Conservation (phyloP, 1,140 invertebrate species). For the Rhagoletis zephyria region DNA sequence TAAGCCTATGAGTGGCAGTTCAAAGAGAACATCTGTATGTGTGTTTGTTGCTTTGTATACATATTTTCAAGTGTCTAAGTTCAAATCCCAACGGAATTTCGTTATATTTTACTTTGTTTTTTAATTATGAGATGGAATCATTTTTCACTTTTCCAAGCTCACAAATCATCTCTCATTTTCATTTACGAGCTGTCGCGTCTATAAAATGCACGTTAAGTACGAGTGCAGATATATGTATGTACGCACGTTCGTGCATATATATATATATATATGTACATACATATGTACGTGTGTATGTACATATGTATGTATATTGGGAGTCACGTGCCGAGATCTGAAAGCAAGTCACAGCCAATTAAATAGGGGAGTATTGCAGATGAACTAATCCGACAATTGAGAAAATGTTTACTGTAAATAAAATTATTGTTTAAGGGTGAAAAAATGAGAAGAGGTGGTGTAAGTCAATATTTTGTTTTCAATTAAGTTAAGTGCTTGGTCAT, state of each 20-base stretch:
- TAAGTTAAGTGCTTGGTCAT: conserved; percentile 50
- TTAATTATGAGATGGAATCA: conserved; percentile 52
- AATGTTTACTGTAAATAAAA: conserved; percentile 50
- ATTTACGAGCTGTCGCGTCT: conserved; percentile 29
- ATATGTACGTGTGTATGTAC: neutral
- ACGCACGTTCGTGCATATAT: neutral
- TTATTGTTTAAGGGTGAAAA: conserved; percentile 41
- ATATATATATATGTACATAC: too few relatives aligned
- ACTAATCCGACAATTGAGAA: conserved; percentile 26
- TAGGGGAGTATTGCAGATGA: conserved; percentile 29
- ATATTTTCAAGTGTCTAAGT: conserved; percentile 25
- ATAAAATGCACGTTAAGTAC: neutral
- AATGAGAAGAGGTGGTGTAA: conserved; percentile 5
- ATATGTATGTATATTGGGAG: neutral
- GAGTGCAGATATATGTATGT: neutral
- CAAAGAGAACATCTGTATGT: neutral
- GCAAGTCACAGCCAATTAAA: conserved; percentile 46
- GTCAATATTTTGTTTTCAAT: conserved; percentile 43
- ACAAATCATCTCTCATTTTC: conserved; percentile 47
- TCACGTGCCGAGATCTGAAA: conserved; percentile 44
- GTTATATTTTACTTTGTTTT: neutral
- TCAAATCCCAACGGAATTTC: conserved; percentile 32
- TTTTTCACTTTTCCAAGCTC: conserved; percentile 49
- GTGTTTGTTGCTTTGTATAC: neutral
- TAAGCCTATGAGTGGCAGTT: neutral